phyloP scores from a whole-genome alignment of 1,140 invertebrate genomes.

The Drosophila asahinai region DNA sequence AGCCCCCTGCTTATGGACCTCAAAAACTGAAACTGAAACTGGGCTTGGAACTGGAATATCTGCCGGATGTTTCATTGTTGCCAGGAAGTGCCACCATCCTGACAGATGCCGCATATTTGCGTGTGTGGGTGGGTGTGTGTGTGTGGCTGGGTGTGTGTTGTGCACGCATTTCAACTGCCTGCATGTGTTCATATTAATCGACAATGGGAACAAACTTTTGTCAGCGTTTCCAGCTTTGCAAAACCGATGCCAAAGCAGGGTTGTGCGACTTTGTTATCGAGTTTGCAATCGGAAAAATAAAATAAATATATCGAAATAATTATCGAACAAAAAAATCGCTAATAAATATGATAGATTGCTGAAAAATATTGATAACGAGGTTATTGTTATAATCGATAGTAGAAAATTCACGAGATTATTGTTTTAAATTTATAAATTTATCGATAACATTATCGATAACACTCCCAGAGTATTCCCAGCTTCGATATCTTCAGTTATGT shows the following conservation, averaged over 20 bases:
- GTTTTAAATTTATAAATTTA: not conserved
- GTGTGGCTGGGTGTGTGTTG: conserved; percentile 5
- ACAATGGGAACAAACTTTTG: conserved; percentile 56
- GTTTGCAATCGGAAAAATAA: not conserved
- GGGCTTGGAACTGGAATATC: conserved; percentile 22
- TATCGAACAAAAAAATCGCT: not conserved
- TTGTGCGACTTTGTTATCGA: not conserved
- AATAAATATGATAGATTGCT: not conserved
- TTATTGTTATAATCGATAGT: too few relatives aligned
- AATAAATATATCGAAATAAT: not conserved
- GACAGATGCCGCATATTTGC: conserved; percentile 34
- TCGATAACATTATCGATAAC: too few relatives aligned
- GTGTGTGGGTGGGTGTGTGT: conserved; percentile 10
- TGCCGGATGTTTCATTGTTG: conserved; percentile 42
- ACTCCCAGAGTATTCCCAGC: conserved; percentile 7
- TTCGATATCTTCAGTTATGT: conserved; percentile 7
- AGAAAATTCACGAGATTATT: too few relatives aligned
- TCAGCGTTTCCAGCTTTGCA: conserved; percentile 24
- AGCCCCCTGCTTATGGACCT: not conserved
- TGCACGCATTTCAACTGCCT: conserved; percentile 21
- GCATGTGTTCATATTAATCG: conserved; percentile 43
- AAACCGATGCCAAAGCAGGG: not conserved
- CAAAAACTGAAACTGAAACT: conserved; percentile 28
- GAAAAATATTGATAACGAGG: too few relatives aligned
- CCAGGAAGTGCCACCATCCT: conserved; percentile 17